Percentiles rank a stretch among this genome's conserved stretches.
phyloP scores from a whole-genome alignment of 1,140 invertebrate genomes.

The Anoplophora glabripennis region DNA sequence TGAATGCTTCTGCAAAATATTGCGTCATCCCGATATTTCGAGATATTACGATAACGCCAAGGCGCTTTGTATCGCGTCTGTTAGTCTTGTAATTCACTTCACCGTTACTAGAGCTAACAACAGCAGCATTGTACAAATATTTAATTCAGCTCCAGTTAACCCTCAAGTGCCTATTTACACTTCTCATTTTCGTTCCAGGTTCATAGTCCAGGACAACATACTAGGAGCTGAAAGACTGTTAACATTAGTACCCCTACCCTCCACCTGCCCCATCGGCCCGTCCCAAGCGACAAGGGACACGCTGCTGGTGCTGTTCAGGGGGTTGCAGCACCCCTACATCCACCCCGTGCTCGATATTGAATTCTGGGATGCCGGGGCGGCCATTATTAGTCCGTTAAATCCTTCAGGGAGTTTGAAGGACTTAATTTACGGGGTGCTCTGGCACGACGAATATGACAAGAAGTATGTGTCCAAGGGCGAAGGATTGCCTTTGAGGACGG shows the following conservation, averaged over 20 bases:
- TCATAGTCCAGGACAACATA: slow-evolving; percentile 75
- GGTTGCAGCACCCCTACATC: slow-evolving; percentile 88
- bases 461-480: slow-evolving; percentile 37
- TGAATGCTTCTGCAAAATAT: too few species aligned
- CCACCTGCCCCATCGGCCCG: slow-evolving; percentile 55
- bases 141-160: too few species aligned
- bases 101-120: too few species aligned
- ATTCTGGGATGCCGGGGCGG: slow-evolving; percentile 57
- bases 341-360: slow-evolving; percentile 85
- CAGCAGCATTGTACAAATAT: too few species aligned
- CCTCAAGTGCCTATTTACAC: too few species aligned
- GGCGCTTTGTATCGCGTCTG: too few species aligned
- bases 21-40: too few species aligned
- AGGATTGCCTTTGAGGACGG: slow-evolving; percentile 41
- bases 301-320: slow-evolving; percentile 77
- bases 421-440: slow-evolving; percentile 64
- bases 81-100: too few species aligned
- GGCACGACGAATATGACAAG: slow-evolving; percentile 41
- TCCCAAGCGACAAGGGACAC: slow-evolving; percentile 56
- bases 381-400: slow-evolving; percentile 79
- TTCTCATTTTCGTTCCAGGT: slow-evolving; percentile 46
- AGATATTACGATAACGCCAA: too few species aligned
- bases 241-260: slow-evolving; percentile 68
- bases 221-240: slow-evolving; percentile 80
- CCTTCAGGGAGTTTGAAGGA: slow-evolving; percentile 82